These are phyloP conservation scores for Pandemis corylana DNA, from an alignment of 2,888 invertebrate genomes.

Conservation along the genomic window DNA sequence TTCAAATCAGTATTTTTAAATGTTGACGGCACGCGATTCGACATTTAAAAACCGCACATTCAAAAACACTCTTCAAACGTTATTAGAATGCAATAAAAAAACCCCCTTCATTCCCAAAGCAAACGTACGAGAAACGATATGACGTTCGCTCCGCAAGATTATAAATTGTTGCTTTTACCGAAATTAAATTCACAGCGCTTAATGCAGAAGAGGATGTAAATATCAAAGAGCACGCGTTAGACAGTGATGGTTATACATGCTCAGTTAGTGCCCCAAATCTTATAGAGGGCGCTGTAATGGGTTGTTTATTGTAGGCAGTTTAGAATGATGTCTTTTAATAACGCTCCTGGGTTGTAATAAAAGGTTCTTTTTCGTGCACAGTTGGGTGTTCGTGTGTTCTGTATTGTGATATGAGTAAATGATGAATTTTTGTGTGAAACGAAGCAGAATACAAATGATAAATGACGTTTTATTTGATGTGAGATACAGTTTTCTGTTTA, in stretches of 20 bases:
- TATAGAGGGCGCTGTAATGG: slow-evolving; percentile 51
- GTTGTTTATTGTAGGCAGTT: slow-evolving; percentile 69
- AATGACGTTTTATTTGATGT: slow-evolving; percentile 8
- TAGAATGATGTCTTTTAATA: slow-evolving; percentile 70
- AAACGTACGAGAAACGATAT: slow-evolving; percentile 30
- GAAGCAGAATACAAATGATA: slow-evolving; percentile 1
- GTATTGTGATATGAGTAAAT: slow-evolving; percentile 19
- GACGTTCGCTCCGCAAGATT: slow-evolving; percentile 48
- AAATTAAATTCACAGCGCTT: slow-evolving; percentile 53
- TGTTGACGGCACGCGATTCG: background rate
- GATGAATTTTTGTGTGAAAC: slow-evolving; percentile 30
- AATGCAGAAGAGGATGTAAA: slow-evolving; percentile 40
- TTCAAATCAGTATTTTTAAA: background rate
- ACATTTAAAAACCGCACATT: background rate
- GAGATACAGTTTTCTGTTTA: background rate
- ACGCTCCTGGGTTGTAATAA: slow-evolving; percentile 50
- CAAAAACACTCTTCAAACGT: slow-evolving; percentile 8
- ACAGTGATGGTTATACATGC: slow-evolving; percentile 39
- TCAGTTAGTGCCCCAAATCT: slow-evolving; percentile 33
- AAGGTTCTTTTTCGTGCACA: slow-evolving; percentile 41
- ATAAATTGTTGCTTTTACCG: slow-evolving; percentile 55
- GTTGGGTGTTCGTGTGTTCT: slow-evolving; percentile 27
- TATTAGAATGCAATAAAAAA: slow-evolving; percentile 32
- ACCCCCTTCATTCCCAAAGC: slow-evolving; percentile 19
- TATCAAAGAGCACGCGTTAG: slow-evolving; percentile 24